phyloP scores from a whole-genome alignment of 1,140 invertebrate species.

The Pseudomyrmex gracilis region DNA sequence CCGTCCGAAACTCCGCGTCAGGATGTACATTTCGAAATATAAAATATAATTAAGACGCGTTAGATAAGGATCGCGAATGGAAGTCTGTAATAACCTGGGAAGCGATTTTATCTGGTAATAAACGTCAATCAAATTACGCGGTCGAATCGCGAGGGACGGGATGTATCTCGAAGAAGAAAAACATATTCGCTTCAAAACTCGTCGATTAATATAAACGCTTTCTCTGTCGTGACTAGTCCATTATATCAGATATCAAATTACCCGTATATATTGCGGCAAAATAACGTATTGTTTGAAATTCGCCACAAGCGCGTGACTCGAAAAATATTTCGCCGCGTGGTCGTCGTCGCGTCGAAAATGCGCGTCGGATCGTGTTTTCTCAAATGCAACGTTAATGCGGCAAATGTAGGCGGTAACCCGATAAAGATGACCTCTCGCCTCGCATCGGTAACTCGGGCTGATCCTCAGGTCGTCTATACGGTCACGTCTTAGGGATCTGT shows the following conservation, averaged over 20 bases:
- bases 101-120: conserved; percentile 46
- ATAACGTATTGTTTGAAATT: not conserved
- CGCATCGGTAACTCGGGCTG: conserved; percentile 58
- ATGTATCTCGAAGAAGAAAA: not conserved
- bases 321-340: conserved; percentile 8
- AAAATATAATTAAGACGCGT: conserved; percentile 58
- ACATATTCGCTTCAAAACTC: not conserved
- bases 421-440: conserved; percentile 45
- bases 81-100: conserved; percentile 50
- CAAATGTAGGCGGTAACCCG: conserved; percentile 42
- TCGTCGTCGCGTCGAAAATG: not conserved
- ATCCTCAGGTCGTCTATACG: conserved; percentile 65
- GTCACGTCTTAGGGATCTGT: conserved; percentile 73
- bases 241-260: not conserved
- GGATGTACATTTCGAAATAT: conserved; percentile 22
- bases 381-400: conserved; percentile 51
- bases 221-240: not conserved
- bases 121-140: conserved; percentile 55
- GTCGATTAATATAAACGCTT: conserved; percentile 9
- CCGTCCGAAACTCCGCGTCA: conserved; percentile 33
- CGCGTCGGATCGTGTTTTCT: conserved; percentile 18
- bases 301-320: not conserved
- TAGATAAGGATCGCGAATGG: conserved; percentile 54
- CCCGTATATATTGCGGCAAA: not conserved
- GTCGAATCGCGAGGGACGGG: not conserved